Evolutionary conservation across 1,140 invertebrate species (phyloP), one percentile per base, ranked within the genome.

Genomic region (Metaphire vulgaris): DNA sequence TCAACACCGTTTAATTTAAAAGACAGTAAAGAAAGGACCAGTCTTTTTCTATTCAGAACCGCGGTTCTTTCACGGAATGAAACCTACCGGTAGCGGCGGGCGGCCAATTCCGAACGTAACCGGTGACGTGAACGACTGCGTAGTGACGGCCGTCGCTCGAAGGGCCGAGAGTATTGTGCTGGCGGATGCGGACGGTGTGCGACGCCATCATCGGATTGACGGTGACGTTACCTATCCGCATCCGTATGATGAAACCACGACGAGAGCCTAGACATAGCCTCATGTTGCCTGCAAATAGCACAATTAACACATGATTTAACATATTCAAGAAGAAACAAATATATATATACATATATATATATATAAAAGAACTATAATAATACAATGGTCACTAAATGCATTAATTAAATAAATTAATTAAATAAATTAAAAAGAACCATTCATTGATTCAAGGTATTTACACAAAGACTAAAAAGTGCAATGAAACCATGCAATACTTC

Each of bases 31-130:
- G n/a, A n/a, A n/a, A n/a, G n/a, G n/a, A n/a, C n/a, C n/a, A n/a
- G n/a, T n/a, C n/a, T n/a, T n/a, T n/a, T n/a, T n/a, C n/a, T n/a
- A n/a, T n/a, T n/a, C n/a, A n/a, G n/a, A n/a, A n/a, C n/a, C n/a
- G n/a, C n/a, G n/a, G n/a, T n/a, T n/a, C n/a, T n/a, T n/a, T n/a
- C n/a, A n/a, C n/a, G n/a, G n/a, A n/a, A n/a, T n/a, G n/a, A n/a
- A n/a, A n/a, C n/a, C n/a, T 56, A 56, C 41, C 41, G 21, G 41
- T 83, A 92, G 93, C 93, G 82, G 93, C 92, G 21, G 96, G 96
- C 33, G 97, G 96, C 95, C 96, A 98, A 87, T 97, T 99, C 87
- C 99, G 99, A 65, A 99, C 97, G 84, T 99, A 99, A 0, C 98
- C 97, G 21, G 97, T 99, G 85, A 97, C 98, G 86, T 99, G 98